Evolutionary conservation across 1,140 invertebrate species (phyloP).

Genomic region (Liolophura sinensis): DNA sequence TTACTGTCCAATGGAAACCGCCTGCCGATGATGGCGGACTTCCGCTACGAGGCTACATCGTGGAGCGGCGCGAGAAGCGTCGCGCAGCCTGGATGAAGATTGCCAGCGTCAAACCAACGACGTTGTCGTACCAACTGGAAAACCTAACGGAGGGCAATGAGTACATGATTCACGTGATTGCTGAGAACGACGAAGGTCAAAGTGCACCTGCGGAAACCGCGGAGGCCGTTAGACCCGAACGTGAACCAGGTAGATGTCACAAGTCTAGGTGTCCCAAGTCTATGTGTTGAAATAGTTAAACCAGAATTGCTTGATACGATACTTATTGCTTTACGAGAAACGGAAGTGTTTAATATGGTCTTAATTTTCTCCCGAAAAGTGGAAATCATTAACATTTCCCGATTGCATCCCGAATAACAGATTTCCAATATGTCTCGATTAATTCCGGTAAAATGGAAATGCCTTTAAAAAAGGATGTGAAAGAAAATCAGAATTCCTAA

Average conservation of each 20-base stretch:
- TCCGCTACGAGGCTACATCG: slow-evolving; percentile 86
- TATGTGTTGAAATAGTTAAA: not conserved
- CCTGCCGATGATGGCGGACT: slow-evolving; percentile 97
- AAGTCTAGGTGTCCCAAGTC: slow-evolving; percentile 15
- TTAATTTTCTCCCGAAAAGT: too few species aligned
- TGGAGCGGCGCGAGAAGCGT: slow-evolving; percentile 75
- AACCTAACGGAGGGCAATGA: slow-evolving; percentile 86
- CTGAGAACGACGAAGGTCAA: slow-evolving; percentile 90
- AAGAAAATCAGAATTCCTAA: too few species aligned
- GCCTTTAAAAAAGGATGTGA: too few species aligned
- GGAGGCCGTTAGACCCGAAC: slow-evolving; percentile 42
- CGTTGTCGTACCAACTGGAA: slow-evolving; percentile 35
- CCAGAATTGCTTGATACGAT: too few species aligned
- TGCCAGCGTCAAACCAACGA: slow-evolving; percentile 27
- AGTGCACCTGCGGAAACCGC: slow-evolving; percentile 36
- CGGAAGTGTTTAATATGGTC: too few species aligned
- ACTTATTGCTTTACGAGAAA: too few species aligned
- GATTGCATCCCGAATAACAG: too few species aligned
- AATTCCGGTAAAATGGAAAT: too few species aligned
- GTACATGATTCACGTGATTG: slow-evolving; percentile 91
- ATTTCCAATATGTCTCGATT: too few species aligned
- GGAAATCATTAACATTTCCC: too few species aligned
- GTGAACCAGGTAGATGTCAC: slow-evolving; percentile 47
- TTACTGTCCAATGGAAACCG: slow-evolving; percentile 82
- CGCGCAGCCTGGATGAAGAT: slow-evolving; percentile 69